Conservation (phyloP, 2,113 vertebrate species). For the Paramormyrops kingsleyae region DNA sequence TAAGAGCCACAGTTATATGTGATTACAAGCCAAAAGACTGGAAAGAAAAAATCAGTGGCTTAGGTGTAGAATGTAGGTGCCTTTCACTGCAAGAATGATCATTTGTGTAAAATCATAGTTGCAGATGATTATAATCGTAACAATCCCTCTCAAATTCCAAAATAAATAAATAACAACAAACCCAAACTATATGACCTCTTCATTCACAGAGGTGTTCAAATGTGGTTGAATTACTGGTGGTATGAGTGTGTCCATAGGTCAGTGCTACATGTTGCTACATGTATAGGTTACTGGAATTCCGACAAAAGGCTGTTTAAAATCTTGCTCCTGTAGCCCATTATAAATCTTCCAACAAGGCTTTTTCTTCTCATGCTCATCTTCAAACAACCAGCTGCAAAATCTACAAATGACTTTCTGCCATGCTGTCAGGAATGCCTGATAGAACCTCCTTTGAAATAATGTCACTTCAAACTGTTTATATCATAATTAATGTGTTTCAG, state of each 20-base stretch:
- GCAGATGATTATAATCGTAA: background rate
- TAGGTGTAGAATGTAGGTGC: background rate
- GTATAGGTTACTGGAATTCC: slow-evolving; percentile 6
- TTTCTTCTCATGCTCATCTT: background rate
- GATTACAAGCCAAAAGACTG: background rate
- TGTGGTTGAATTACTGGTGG: background rate
- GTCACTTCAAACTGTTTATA: background rate
- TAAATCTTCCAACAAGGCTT: background rate
- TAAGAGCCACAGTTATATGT: background rate
- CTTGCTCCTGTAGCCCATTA: background rate
- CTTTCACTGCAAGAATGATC: background rate
- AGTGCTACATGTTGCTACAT: background rate
- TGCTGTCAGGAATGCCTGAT: background rate
- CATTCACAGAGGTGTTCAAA: background rate
- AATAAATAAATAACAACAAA: background rate
- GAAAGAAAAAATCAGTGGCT: background rate
- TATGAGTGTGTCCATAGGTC: background rate
- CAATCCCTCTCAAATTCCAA: background rate
- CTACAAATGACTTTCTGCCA: background rate
- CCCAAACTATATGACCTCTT: background rate
- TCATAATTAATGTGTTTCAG: background rate
- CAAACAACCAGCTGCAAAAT: background rate
- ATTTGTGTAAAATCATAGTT: background rate
- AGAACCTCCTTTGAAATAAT: background rate
- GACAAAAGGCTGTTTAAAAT: background rate